These are phyloP conservation scores for Andrena bicolor DNA, from an alignment of 2,888 invertebrate genomes.

Conservation along the genomic window DNA sequence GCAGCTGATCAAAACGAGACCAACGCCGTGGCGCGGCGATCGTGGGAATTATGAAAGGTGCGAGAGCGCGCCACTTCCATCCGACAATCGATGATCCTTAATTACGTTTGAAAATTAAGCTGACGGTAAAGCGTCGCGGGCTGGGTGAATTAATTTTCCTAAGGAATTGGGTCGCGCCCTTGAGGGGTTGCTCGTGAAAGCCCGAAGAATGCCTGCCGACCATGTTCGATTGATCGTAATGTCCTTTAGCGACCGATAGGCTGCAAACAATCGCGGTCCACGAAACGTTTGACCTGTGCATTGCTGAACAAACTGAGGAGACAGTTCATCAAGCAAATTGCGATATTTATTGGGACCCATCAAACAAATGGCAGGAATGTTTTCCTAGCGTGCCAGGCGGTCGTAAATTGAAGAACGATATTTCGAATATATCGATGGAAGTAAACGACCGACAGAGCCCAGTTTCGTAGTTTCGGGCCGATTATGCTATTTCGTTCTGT, in stretches of 20 bases:
- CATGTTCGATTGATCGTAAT: slow-evolving; percentile 36
- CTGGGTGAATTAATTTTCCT: slow-evolving; percentile 56
- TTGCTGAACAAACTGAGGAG: neutral
- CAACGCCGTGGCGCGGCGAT: slow-evolving; percentile 52
- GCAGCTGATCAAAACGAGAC: slow-evolving; percentile 36
- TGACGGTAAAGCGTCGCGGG: slow-evolving; percentile 29
- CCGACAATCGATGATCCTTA: slow-evolving; percentile 54
- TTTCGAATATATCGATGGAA: neutral
- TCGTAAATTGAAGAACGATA: slow-evolving; percentile 23
- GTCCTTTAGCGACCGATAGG: slow-evolving; percentile 24
- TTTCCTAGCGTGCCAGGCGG: neutral
- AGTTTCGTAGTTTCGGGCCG: slow-evolving; percentile 12
- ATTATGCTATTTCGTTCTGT: slow-evolving; percentile 21
- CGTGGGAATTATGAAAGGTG: slow-evolving; percentile 37
- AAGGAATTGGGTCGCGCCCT: slow-evolving; percentile 56
- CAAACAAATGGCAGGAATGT: neutral
- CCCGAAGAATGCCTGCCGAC: slow-evolving; percentile 22
- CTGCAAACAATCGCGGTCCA: neutral
- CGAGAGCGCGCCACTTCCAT: slow-evolving; percentile 33
- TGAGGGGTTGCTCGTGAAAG: slow-evolving; percentile 48
- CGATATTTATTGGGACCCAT: slow-evolving; percentile 2
- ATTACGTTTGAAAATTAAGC: slow-evolving; percentile 59
- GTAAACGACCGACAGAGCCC: slow-evolving; percentile 17
- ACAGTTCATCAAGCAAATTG: slow-evolving; percentile 6
- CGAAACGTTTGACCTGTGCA: slow-evolving; percentile 8